Base-by-base conservation (phyloP, 2,888 invertebrate genomes). In the Nineta flava region DNA sequence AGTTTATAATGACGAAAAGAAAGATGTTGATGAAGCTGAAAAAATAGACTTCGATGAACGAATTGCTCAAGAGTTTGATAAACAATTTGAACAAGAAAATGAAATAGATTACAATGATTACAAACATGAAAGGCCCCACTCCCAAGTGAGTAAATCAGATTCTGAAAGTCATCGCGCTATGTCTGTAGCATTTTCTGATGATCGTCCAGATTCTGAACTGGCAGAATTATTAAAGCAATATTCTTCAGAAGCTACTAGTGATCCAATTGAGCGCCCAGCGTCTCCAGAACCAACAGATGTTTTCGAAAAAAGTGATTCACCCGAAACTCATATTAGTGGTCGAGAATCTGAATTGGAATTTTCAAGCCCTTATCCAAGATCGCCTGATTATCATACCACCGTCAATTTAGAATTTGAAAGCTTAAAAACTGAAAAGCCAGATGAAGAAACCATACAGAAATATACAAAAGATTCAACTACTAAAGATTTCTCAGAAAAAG, bases 191-290 rank as follows among this genome's bases (percentile, higher is more conserved):
- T 62, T 66, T 53, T 66, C 67, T 35, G 65, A 65, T 55, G 67
- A 68, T 52, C 57, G 61, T 52, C 61, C 64, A 9, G 67, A 68
- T 57, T 65, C 67, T 3, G 69, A 69, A 57, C 53, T 69, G 19
- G 62, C 61, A 2, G 67, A 66, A 48, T 53, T 67, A 38, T 55
- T 64, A 21, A 64, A 65, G 51, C 64, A 65, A 50, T 26, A 26
- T 26, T 62, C 62, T n/a, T 63, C 65, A 3, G 66, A 65, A 51
- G 56, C 58, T 42, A 60, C 61, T 41, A 62, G 65, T 45, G 62
- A 62, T 35, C 72, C 73, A n/a, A 65, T 73, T 50, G 73, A 74
- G 55, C 61, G 75, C 55, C 75, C 75, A 19, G 58, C 62, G 44
- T 70, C 74, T 9, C 75, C 76, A 31, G 72, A 72, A 57, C 70